Percentiles rank a stretch among this genome's conserved stretches.
Conservation (phyloP, 2,888 invertebrate species). For the Cheilosia soror region DNA sequence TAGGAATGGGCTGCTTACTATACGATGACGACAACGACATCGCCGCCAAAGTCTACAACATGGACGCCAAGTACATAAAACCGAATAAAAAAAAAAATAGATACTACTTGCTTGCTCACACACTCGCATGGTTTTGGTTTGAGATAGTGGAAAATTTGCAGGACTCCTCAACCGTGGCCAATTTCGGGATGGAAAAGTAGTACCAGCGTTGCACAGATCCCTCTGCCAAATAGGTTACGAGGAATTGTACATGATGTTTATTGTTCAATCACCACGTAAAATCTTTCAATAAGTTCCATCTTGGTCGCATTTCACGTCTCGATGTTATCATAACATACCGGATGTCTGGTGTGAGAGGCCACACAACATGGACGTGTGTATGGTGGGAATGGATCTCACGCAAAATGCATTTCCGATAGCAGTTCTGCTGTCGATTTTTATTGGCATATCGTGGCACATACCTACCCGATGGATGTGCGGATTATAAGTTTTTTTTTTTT, state of each 20-base stretch:
- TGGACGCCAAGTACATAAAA: slow-evolving; percentile 42
- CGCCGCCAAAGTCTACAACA: slow-evolving; percentile 23
- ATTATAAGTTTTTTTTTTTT: not conserved
- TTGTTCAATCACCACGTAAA: slow-evolving; percentile 76
- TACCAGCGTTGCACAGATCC: slow-evolving; percentile 38
- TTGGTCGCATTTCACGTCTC: slow-evolving; percentile 55
- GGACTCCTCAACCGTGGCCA: slow-evolving; percentile 63
- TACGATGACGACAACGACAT: slow-evolving; percentile 23
- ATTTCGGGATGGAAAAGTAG: slow-evolving; percentile 49
- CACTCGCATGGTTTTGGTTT: slow-evolving; percentile 10
- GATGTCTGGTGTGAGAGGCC: slow-evolving; percentile 4
- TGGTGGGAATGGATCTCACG: slow-evolving; percentile 14
- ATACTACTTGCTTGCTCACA: slow-evolving; percentile 5
- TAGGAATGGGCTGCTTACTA: slow-evolving; percentile 30
- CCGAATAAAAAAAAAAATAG: slow-evolving; percentile 13
- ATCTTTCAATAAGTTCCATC: slow-evolving; percentile 72
- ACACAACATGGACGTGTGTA: not conserved
- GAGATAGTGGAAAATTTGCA: slow-evolving; percentile 46
- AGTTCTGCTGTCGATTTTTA: slow-evolving; percentile 47
- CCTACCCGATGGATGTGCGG: not conserved
- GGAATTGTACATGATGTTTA: slow-evolving; percentile 72
- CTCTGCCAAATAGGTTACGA: slow-evolving; percentile 73
- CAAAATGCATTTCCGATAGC: slow-evolving; percentile 34
- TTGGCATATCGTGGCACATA: slow-evolving; percentile 25
- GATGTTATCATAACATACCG: slow-evolving; percentile 57